These are phyloP conservation scores for Peromyscus attwateri DNA, from an alignment of 2,797 vertebrate genomes.

Conservation along the genomic window DNA sequence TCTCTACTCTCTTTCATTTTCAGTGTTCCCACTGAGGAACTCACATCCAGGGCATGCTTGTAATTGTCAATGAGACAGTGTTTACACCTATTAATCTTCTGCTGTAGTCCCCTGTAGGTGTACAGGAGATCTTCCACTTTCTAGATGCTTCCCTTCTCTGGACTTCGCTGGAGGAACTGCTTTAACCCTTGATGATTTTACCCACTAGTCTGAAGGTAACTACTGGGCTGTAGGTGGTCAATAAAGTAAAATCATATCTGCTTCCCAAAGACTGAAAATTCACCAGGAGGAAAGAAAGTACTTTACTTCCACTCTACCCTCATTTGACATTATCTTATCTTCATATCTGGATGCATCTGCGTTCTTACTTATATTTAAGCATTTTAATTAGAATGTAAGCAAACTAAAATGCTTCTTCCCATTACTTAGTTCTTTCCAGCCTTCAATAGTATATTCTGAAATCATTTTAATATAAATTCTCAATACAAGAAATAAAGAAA, in stretches of 20 bases:
- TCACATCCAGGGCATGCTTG: too few relatives aligned
- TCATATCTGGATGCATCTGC: background rate
- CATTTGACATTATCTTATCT: background rate
- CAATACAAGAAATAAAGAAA: background rate
- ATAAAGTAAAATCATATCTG: background rate
- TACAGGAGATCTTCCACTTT: background rate
- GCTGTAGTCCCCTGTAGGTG: background rate
- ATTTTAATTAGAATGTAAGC: background rate
- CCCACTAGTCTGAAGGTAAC: background rate
- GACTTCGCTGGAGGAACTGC: background rate
- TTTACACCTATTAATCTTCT: background rate
- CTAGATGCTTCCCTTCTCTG: background rate
- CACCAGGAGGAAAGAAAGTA: background rate
- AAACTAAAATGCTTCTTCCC: background rate
- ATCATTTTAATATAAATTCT: background rate
- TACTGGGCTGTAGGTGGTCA: background rate
- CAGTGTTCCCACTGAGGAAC: background rate
- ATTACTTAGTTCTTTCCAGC: background rate
- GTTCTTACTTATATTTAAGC: constrained; percentile 1
- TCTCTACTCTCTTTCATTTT: background rate
- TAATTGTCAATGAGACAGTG: background rate
- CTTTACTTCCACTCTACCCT: background rate
- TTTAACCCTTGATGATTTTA: background rate
- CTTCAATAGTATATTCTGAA: background rate
- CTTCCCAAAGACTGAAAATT: background rate